These are phyloP conservation scores for Sylvilagus bachmani DNA, from an alignment of 2,113 vertebrate species.

Conservation along the genomic window DNA sequence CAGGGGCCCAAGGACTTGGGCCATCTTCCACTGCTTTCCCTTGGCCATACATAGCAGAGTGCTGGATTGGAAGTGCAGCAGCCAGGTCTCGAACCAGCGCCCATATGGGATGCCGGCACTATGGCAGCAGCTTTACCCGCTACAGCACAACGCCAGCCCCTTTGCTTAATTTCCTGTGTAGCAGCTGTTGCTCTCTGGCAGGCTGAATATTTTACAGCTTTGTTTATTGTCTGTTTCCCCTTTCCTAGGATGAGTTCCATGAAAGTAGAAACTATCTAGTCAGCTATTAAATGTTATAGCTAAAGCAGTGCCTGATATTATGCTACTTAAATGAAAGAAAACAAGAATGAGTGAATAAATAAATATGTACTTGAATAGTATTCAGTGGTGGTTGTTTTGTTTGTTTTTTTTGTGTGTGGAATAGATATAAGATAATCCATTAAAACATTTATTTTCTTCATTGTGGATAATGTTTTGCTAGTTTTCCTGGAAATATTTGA, in stretches of 20 bases:
- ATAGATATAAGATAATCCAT: not conserved
- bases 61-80: no score
- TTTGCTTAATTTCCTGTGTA: conserved; percentile 56
- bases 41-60: no score
- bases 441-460: conserved; percentile 4
- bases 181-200: not conserved
- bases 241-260: conserved; percentile 60
- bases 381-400: not conserved
- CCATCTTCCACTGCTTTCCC: no score
- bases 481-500: not conserved
- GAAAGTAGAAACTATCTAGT: conserved; percentile 28
- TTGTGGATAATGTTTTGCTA: conserved; percentile 46
- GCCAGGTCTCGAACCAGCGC: no score
- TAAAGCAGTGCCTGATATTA: conserved; percentile 30
- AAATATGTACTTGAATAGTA: conserved; percentile 41
- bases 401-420: conserved; percentile 49
- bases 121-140: no score
- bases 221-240: conserved; percentile 16
- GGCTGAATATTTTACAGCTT: conserved; percentile 36
- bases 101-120: no score
- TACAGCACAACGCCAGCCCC: no score
- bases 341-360: not conserved
- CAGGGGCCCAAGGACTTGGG: no score
- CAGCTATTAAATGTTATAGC: conserved; percentile 5
- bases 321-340: conserved; percentile 11